These are phyloP conservation scores for Neoseiulus cucumeris DNA, from an alignment of 1,140 invertebrate genomes.

Conservation along the genomic window DNA sequence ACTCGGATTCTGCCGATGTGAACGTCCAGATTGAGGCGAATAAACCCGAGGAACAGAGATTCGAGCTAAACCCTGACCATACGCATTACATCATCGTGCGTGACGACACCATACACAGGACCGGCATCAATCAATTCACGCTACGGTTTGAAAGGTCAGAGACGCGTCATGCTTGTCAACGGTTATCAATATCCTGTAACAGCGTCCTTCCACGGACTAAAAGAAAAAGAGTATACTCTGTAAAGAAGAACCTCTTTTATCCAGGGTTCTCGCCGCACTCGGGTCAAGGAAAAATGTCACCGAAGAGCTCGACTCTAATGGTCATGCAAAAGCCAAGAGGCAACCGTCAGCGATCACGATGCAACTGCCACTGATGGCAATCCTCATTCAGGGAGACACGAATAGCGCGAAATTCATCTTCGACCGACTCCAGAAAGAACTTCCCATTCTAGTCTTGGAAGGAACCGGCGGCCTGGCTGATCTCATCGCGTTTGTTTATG, in stretches of 20 bases:
- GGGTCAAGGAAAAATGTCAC: not conserved
- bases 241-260: not conserved
- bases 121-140: conserved; percentile 19
- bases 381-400: conserved; percentile 29
- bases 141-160: conserved; percentile 14
- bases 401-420: conserved; percentile 26
- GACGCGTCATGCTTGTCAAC: too few species aligned
- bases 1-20: conserved; percentile 12
- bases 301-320: not conserved
- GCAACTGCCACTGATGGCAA: conserved; percentile 27
- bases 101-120: conserved; percentile 19
- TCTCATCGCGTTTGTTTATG: conserved; percentile 27
- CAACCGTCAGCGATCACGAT: conserved; percentile 11
- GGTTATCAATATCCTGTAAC: too few species aligned
- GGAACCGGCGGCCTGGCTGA: conserved; percentile 29
- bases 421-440: conserved; percentile 26
- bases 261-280: not conserved
- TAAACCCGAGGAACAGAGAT: conserved; percentile 18
- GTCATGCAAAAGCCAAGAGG: not conserved
- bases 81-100: conserved; percentile 20
- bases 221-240: too few species aligned
- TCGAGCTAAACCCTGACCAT: conserved; percentile 21
- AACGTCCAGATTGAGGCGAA: conserved; percentile 20
- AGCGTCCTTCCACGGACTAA: too few species aligned
- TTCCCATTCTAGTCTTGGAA: conserved; percentile 29